These are phyloP conservation scores for Brassicogethes aeneus DNA, from an alignment of 2,888 invertebrate species.

Conservation along the genomic window DNA sequence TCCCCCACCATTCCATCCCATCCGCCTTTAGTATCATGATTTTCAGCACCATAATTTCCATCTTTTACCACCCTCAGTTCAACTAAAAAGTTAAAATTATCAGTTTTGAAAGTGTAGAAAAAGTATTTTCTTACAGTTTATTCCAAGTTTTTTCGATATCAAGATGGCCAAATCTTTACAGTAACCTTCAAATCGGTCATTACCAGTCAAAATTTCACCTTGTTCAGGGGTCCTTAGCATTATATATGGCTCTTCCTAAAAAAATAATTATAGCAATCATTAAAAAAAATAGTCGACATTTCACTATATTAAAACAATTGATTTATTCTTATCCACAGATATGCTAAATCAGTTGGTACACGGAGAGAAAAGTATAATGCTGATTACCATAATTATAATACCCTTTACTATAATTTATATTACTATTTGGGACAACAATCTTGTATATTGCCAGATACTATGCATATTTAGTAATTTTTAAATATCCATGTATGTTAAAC, in stretches of 20 bases:
- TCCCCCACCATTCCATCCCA: slow-evolving; percentile 89
- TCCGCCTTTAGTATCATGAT: slow-evolving; percentile 61
- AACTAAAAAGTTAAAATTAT: slow-evolving; percentile 51
- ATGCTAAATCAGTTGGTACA: too few species aligned
- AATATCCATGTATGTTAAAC: too few species aligned
- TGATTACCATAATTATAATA: too few species aligned
- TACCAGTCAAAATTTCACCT: slow-evolving; percentile 57
- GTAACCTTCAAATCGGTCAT: slow-evolving; percentile 81
- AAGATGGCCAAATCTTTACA: slow-evolving; percentile 85
- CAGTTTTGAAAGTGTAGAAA: background rate
- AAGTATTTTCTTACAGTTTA: slow-evolving; percentile 61
- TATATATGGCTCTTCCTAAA: slow-evolving; percentile 78
- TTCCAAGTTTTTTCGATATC: slow-evolving; percentile 69
- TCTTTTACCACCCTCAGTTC: slow-evolving; percentile 79
- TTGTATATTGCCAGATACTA: too few species aligned
- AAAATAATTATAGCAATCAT: slow-evolving; percentile 13
- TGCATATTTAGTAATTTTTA: too few species aligned
- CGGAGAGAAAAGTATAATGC: too few species aligned
- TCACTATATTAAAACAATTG: too few species aligned
- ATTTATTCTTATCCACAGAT: too few species aligned
- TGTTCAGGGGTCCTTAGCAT: slow-evolving; percentile 63
- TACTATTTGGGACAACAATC: too few species aligned
- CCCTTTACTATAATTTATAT: too few species aligned
- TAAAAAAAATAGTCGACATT: too few species aligned
- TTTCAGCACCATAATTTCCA: slow-evolving; percentile 73